These are phyloP conservation scores for Elegia similella DNA, from an alignment of 2,888 invertebrate genomes.

Conservation along the genomic window DNA sequence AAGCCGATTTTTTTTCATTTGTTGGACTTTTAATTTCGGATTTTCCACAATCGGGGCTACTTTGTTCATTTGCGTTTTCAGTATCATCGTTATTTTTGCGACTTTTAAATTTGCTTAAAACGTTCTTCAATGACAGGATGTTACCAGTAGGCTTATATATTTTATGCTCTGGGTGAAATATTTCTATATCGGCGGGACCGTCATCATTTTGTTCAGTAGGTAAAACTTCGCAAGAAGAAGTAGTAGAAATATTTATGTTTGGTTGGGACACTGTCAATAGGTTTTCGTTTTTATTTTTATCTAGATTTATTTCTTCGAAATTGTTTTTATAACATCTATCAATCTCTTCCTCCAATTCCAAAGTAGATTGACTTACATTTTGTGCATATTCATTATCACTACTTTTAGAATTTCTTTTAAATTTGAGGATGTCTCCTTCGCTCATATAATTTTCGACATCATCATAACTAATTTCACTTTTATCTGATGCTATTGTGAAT, in stretches of 20 bases:
- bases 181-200: constrained; percentile 67
- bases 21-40: constrained; percentile 66
- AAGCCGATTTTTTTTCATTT: constrained; percentile 62
- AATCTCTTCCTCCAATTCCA: constrained; percentile 76
- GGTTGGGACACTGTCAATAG: constrained; percentile 58
- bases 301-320: constrained; percentile 61
- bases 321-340: constrained; percentile 76
- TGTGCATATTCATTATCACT: constrained; percentile 57
- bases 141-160: constrained; percentile 86
- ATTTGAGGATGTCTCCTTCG: constrained; percentile 70
- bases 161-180: constrained; percentile 89
- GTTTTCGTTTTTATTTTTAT: constrained; percentile 62
- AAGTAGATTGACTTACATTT: constrained; percentile 72
- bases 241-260: constrained; percentile 76
- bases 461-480: constrained; percentile 85
- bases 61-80: constrained; percentile 71
- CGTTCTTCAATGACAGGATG: constrained; percentile 78
- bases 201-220: constrained; percentile 65
- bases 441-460: constrained; percentile 83
- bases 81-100: constrained; percentile 60
- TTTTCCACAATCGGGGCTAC: constrained; percentile 56
- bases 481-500: constrained; percentile 87
- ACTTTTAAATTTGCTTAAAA: constrained; percentile 79
- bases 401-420: constrained; percentile 58
- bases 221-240: constrained; percentile 79